Base-by-base conservation (phyloP, 2,888 invertebrate species). In the Rhagium mordax region DNA sequence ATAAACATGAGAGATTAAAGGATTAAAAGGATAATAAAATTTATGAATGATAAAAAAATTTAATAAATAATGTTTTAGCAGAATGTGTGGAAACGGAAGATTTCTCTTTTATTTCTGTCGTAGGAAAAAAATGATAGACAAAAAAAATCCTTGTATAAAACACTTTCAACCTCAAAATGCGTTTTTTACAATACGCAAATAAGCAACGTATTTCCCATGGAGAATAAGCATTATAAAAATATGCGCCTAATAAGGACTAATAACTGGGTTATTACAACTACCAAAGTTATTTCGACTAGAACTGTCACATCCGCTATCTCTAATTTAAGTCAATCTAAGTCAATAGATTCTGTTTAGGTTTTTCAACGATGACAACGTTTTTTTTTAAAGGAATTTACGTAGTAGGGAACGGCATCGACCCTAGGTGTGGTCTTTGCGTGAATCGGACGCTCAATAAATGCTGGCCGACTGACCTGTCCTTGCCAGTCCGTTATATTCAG, bases 391-490 rank as follows among this genome's bases (percentile, higher is more conserved):
- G 55, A 55, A 55, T 24, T 55, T 24, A 24, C 20, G 55, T 24
- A 20, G 55, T 49, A 64, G 24, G 20, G 21, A 41, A 49, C 20
- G 62, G 59, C 70, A 21, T 21, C 21, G 64, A 70, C 49, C 59
- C 59, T 59, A 65, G 71, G 71, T 55, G 71, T 41, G 71, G 71
- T 59, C 57, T 70, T 47, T 47, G 57, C 64, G 64, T 65, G 65
- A 65, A 53, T 65, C 16, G 64, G 64, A 74, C 79, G 76, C 76
- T 75, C 74, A 79, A 78, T 80, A 81, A 81, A 72, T 79, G 80
- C 75, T 85, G 86, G 81, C 86, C 86, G 86, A 86, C 84, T 86
- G 85, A 86, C 86, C 86, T 85, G 83, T 83, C 84, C 86, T 84
- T 84, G 83, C 73, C 70, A 76, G 76, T 79, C 86, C 85, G 86